Base-by-base conservation (phyloP, 2,888 invertebrate genomes). In the Eupithecia abbreviata region DNA sequence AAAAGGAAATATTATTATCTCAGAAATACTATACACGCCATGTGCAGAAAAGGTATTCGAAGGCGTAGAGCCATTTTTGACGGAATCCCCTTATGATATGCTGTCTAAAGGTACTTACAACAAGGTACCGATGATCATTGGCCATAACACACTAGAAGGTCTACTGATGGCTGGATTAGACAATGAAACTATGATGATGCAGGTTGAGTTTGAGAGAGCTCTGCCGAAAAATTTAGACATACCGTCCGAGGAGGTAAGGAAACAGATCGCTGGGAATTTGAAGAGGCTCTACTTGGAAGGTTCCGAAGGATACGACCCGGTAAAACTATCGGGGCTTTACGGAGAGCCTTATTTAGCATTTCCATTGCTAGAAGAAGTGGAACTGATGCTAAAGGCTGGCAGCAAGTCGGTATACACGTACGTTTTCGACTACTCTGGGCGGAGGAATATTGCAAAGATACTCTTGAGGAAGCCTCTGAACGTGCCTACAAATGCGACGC, bases 71-170 rank as follows among this genome's bases (percentile, higher is more conserved):
- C 83, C 92, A 2, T 93, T 94, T 79, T 76, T 94, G 49, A 91
- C 88, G 3, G 89, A 92, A 62, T 76, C 83, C 18, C 92, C 94
- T 4, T 85, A 86, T 67, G 87, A 90, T 62, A 77, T 89, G 4
- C 79, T 93, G 0, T 77, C 80, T 2, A 87, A 83, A 80, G 92
- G 93, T 3, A 83, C 88, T 12, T 91, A 88, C 49, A 89, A 90
- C 62, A 92, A 91, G 84, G 90, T 94, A 2, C 94, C 94, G 0
- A 81, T 91, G 81, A 91, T 94, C 6, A 84, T 93, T 42, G 94
- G 94, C 0, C 76, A 82, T 7, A 92, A 89, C 65, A 85, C 82
- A 43, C 86, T 89, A 72, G 94, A 94, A 84, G 94, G 94, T 0
- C 80, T 90, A 15, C 73, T 93, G 5, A 84, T 94, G 74, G 82